Evolutionary conservation across 1,140 invertebrate genomes (phyloP), one percentile per base, ranked within the genome.

Genomic region (Mercenaria mercenaria): DNA sequence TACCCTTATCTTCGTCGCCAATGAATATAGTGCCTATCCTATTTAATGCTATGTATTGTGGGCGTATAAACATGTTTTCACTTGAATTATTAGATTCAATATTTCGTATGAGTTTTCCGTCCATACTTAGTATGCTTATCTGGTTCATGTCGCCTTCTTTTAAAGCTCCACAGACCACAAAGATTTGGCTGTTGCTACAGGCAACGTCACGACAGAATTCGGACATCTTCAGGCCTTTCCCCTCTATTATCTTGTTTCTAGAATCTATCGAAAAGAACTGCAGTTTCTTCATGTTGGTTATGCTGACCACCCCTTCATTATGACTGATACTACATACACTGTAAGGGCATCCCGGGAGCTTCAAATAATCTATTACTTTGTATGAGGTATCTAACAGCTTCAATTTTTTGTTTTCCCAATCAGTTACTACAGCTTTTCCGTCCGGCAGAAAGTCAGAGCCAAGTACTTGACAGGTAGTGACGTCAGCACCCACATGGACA

Each of bases 371-470:
- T 59, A 81, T 10, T 77, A 52, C 74, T 32, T 77, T 77, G 41
- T 26, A 77, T 11, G 74, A 47, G 6, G 23, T 26, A 41, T 50
- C 50, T 43, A 77, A 29, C n/a, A 77, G 26, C 50, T 77, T 77
- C n/a, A 77, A 15, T n/a, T 81, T 81, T 37, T 81, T 81, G 52
- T 81, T 81, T 56, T 59, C 79, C 79, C 79, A 81, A 34, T 81
- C 79, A 6, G n/a, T 34, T 32, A 81, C 11, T 26, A 81, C 29
- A 26, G 52, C 79, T n/a, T 81, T 81, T 0, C 79, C 79, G 18
- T 81, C 79, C 4, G 79, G 79, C 8, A 81, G 79, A 56, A 81
- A 81, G 29, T 52, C 52, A n/a, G 79, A 56, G 3, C 79, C 79
- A 34, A 81, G 79, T n/a, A 81, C 6, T 34, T 56, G 79, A 61